phyloP scores from a whole-genome alignment of 1,140 invertebrate species.

The Bombus waltoni region DNA sequence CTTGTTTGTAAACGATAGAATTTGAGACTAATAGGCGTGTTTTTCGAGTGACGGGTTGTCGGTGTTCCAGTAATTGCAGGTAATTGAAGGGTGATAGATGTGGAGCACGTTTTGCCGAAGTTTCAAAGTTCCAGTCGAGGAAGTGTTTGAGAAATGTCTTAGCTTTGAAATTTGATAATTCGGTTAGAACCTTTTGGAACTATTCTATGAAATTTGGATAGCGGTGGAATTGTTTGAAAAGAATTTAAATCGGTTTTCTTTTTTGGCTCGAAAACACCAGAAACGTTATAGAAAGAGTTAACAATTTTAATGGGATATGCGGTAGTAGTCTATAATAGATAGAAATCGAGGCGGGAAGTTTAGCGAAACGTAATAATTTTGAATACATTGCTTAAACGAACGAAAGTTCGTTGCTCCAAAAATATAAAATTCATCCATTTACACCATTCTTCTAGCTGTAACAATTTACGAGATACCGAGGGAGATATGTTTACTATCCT shows the following conservation, averaged over 20 bases:
- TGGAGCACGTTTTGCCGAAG: neutral
- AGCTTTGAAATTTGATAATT: no score
- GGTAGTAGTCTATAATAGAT: no score
- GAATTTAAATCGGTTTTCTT: no score
- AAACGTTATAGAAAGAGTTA: no score
- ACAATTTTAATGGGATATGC: no score
- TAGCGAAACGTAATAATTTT: neutral
- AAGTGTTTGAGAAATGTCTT: no score
- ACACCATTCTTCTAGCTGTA: neutral
- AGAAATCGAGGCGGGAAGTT: neutral
- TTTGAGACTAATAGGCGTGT: neutral
- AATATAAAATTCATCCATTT: neutral
- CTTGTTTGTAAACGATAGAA: slow-evolving; percentile 2
- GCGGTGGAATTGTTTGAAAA: no score
- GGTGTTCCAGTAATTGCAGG: neutral
- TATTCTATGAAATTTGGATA: no score
- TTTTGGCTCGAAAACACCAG: no score
- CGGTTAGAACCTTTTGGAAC: no score
- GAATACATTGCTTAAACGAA: neutral
- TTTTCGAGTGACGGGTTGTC: neutral
- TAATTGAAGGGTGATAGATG: neutral
- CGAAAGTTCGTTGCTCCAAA: neutral
- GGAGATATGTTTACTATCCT: neutral
- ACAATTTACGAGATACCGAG: neutral
- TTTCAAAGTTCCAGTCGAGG: neutral